Conservation (phyloP, 2,888 invertebrate genomes). For the Smittia aterrima region DNA sequence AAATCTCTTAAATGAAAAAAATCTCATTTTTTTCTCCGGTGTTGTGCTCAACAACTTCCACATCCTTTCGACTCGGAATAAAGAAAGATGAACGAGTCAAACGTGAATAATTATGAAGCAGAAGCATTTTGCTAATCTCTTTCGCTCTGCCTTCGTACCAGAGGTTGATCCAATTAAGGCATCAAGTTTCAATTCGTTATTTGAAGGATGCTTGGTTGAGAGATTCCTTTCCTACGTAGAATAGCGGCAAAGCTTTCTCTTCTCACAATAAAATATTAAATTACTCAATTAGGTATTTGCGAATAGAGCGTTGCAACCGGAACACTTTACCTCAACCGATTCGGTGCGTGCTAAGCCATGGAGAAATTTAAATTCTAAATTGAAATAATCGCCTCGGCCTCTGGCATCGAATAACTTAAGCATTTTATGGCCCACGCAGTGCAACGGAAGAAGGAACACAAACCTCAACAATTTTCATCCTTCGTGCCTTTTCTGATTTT, state of each 20-base stretch:
- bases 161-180: constrained; percentile 36
- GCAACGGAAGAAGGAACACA: neutral
- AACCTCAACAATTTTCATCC: constrained; percentile 15
- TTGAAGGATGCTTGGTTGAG: neutral
- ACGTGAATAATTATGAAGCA: constrained; percentile 18
- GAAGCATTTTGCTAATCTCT: neutral
- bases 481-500: neutral
- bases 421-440: neutral
- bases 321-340: neutral
- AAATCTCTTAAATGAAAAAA: neutral
- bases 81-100: neutral
- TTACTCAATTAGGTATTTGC: neutral
- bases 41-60: constrained; percentile 6
- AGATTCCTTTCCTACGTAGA: neutral
- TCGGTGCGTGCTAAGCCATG: neutral
- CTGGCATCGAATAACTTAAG: constrained; percentile 5
- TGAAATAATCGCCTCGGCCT: neutral
- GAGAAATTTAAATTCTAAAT: neutral
- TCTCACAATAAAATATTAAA: constrained; percentile 1
- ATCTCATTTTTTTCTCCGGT: neutral
- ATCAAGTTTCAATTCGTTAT: constrained; percentile 23
- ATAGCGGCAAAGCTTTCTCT: neutral
- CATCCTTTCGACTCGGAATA: neutral
- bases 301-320: no score
- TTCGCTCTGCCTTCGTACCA: neutral